Evolutionary conservation across 1,140 invertebrate genomes (phyloP).

Genomic region (Aphaenogaster floridana): DNA sequence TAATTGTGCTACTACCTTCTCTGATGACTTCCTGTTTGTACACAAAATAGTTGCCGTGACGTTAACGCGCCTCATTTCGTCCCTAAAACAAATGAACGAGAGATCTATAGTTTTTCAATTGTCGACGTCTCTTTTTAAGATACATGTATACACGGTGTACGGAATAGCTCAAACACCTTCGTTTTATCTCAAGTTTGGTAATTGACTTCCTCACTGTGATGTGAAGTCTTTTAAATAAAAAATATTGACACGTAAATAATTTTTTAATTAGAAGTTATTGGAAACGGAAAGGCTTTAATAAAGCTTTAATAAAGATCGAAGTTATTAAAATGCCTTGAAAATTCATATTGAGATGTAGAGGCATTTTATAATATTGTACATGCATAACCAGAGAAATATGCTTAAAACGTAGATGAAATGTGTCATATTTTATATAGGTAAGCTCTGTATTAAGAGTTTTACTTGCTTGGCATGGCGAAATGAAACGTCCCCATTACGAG

Average conservation of each 20-base stretch:
- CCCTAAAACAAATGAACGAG: not conserved
- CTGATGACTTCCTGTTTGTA: constrained; percentile 18
- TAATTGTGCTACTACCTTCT: constrained; percentile 21
- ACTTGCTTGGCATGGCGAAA: not conserved
- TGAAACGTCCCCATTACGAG: constrained; percentile 18
- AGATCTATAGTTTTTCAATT: not conserved
- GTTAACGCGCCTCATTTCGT: not conserved
- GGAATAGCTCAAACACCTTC: not conserved
- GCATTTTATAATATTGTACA: not conserved
- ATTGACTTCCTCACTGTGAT: not conserved
- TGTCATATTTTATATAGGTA: constrained; percentile 4
- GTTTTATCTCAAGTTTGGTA: not conserved
- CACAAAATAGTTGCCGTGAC: not conserved
- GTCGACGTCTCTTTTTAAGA: not conserved
- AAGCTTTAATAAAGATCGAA: not conserved
- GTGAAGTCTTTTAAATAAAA: not conserved
- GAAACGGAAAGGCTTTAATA: not conserved
- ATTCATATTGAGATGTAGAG: not conserved
- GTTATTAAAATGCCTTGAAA: constrained; percentile 13
- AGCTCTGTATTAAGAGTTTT: constrained; percentile 10
- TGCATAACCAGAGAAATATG: not conserved
- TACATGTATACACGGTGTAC: not conserved
- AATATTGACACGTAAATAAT: not conserved
- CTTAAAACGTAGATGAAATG: not conserved
- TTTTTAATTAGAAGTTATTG: not conserved